Evolutionary conservation across 2,888 invertebrate species (phyloP).

Genomic region (Antitype chi): DNA sequence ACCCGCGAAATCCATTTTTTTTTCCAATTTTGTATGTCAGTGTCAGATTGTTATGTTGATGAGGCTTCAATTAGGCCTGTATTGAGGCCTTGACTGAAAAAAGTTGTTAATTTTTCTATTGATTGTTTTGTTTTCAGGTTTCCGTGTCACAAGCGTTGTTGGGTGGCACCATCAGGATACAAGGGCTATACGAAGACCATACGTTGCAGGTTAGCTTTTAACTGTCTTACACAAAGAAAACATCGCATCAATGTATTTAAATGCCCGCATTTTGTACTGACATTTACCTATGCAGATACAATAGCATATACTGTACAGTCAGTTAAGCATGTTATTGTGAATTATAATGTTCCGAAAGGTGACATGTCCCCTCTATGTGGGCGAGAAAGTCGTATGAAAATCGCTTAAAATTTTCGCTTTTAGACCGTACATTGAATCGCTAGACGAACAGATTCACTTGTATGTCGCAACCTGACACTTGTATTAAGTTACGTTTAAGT

Average conservation of each 20-base stretch:
- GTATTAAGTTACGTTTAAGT: slow-evolving; percentile 68
- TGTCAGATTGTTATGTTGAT: too few species aligned
- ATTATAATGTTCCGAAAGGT: neutral
- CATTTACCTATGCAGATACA: neutral
- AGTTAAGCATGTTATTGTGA: neutral
- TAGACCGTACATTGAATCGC: slow-evolving; percentile 20
- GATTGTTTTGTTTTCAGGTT: slow-evolving; percentile 87
- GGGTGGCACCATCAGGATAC: slow-evolving; percentile 97
- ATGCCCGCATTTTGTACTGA: neutral
- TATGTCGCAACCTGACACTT: slow-evolving; percentile 57
- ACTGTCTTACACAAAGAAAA: too few species aligned
- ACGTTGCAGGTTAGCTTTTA: slow-evolving; percentile 93
- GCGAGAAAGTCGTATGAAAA: neutral
- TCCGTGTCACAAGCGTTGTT: slow-evolving; percentile 97
- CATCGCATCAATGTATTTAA: neutral
- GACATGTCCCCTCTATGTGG: neutral
- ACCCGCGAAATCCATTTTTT: too few species aligned
- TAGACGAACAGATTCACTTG: slow-evolving; percentile 54
- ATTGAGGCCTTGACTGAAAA: too few species aligned
- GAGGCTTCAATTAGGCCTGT: too few species aligned
- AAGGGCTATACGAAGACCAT: slow-evolving; percentile 98
- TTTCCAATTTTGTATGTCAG: too few species aligned
- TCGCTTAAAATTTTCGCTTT: neutral
- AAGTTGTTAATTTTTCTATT: too few species aligned
- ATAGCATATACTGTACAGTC: too few species aligned